phyloP scores from a whole-genome alignment of 2,113 vertebrate species.

The Pyrgilauda ruficollis region DNA sequence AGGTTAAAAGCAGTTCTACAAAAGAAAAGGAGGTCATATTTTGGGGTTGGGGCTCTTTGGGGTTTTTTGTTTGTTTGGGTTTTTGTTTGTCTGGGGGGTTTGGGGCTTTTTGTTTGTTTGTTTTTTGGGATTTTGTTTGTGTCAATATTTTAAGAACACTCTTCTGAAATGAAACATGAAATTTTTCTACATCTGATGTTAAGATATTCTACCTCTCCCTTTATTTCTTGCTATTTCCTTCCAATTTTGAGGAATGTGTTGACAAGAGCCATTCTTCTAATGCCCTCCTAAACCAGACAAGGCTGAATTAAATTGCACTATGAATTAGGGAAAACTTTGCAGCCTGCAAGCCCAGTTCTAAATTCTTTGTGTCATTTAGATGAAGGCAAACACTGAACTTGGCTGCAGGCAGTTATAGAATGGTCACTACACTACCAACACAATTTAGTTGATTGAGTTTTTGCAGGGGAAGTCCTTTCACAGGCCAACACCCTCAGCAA shows the following conservation, averaged over 20 bases:
- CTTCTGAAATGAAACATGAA: not conserved
- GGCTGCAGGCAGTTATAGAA: not conserved
- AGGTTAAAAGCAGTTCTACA: not conserved
- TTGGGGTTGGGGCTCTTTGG: not conserved
- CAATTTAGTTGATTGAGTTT: not conserved
- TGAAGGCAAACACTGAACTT: not conserved
- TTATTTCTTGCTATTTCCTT: not conserved
- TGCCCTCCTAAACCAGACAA: not conserved
- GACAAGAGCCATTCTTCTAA: not conserved
- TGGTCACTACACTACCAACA: not conserved
- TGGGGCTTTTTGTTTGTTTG: not conserved
- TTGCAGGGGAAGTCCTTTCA: not conserved
- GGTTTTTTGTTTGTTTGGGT: no score
- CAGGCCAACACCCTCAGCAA: not conserved
- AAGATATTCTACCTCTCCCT: not conserved
- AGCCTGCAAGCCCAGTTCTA: not conserved
- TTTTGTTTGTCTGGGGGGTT: not conserved
- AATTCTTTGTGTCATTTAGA: fast-evolving
- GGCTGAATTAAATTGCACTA: not conserved
- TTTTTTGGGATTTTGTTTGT: not conserved
- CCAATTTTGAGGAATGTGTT: not conserved
- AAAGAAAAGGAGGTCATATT: not conserved
- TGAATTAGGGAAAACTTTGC: not conserved
- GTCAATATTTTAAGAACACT: not conserved
- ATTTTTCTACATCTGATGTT: not conserved